These are phyloP conservation scores for Heliocidaris tuberculata DNA, from an alignment of 35 echinoderm and acorn worm genomes.

Conservation along the genomic window DNA sequence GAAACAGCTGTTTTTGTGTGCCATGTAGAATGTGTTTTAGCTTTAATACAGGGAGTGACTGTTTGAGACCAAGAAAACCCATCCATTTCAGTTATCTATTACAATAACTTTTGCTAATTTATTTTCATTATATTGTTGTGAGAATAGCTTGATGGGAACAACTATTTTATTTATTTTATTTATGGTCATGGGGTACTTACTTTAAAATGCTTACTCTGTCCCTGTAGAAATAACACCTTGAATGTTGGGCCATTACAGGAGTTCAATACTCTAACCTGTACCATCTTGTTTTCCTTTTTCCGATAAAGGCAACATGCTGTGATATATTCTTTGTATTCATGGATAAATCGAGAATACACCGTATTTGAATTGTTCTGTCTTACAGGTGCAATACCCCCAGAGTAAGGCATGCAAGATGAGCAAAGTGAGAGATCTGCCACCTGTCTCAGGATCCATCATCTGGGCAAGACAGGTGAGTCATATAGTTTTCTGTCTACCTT, in stretches of 20 bases:
- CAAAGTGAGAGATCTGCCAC: constrained; percentile 95
- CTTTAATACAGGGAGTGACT: too few species aligned
- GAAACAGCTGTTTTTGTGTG: neutral
- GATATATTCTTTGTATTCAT: neutral
- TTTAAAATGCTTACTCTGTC: too few species aligned
- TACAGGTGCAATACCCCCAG: constrained; percentile 94
- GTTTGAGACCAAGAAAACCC: neutral
- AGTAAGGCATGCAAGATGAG: constrained; percentile 99
- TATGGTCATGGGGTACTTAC: neutral
- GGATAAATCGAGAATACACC: neutral
- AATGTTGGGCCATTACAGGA: neutral
- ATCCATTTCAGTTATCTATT: too few species aligned
- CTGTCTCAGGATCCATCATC: constrained; percentile 99
- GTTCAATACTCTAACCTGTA: neutral
- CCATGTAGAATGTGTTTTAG: neutral
- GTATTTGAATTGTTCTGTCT: neutral
- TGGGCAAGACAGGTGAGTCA: constrained; percentile 99
- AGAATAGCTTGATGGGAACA: neutral
- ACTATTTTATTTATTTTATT: neutral
- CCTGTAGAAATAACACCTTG: neutral
- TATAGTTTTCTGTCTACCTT: neutral
- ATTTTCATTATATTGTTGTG: neutral
- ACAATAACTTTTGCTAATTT: neutral
- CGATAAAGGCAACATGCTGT: neutral
- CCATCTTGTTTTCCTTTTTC: neutral